These are phyloP conservation scores for Metopolophium dirhodum DNA, from an alignment of 1,140 invertebrate genomes.

Conservation along the genomic window DNA sequence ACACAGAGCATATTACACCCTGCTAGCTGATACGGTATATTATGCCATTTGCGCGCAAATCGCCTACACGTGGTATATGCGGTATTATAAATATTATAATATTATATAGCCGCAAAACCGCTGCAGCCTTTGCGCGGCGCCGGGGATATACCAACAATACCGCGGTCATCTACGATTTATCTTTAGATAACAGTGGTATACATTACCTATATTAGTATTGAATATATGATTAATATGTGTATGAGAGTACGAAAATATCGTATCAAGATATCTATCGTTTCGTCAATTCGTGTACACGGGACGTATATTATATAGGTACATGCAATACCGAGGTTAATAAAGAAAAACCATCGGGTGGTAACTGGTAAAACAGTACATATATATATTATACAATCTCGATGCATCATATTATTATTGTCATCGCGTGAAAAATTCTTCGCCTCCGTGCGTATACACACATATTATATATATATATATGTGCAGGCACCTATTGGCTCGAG, in stretches of 20 bases:
- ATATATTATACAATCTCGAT: neutral
- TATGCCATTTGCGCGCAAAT: neutral
- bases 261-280: neutral
- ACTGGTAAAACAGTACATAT: neutral
- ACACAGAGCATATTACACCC: no score
- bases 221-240: neutral
- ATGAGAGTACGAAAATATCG: neutral
- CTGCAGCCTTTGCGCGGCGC: neutral
- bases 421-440: neutral
- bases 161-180: neutral
- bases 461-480: no score
- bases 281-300: neutral
- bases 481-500: neutral
- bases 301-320: neutral
- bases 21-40: neutral
- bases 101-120: neutral
- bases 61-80: no score
- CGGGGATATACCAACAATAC: no score
- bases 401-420: constrained; percentile 3
- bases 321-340: neutral
- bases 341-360: constrained; percentile 38
- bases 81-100: no score
- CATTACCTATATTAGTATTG: no score
- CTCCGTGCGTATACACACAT: neutral
- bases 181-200: neutral